These are phyloP conservation scores for Acanthaster planci DNA, from an alignment of 35 echinoderm and acorn worm species.

Conservation along the genomic window DNA sequence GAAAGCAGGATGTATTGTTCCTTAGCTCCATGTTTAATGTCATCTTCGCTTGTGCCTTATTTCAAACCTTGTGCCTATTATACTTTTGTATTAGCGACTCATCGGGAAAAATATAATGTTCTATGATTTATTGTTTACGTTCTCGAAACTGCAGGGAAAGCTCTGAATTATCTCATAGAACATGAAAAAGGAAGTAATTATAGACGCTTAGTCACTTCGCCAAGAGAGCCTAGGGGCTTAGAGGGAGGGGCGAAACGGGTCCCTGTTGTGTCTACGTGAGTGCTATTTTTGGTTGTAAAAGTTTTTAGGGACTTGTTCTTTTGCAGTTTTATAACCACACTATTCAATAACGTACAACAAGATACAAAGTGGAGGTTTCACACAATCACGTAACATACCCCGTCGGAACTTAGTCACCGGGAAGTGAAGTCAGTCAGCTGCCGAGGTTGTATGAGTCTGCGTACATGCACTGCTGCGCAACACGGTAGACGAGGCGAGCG, in stretches of 20 bases:
- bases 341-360: neutral
- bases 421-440: neutral
- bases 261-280: no score
- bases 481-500: neutral
- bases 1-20: no score
- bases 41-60: no score
- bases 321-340: neutral
- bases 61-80: no score
- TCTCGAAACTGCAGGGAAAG: neutral
- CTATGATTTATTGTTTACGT: neutral
- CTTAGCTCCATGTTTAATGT: no score
- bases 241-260: neutral
- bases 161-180: neutral
- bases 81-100: no score
- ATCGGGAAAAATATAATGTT: no score
- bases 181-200: neutral
- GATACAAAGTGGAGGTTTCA: neutral
- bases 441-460: neutral
- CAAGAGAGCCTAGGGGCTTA: neutral
- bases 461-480: neutral
- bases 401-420: conserved; percentile 27
- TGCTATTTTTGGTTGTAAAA: no score
- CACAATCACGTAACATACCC: neutral
- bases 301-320: neutral
- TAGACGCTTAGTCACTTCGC: neutral